Conservation (phyloP, 2,797 vertebrate genomes). For the Rhodeus uyekii region DNA sequence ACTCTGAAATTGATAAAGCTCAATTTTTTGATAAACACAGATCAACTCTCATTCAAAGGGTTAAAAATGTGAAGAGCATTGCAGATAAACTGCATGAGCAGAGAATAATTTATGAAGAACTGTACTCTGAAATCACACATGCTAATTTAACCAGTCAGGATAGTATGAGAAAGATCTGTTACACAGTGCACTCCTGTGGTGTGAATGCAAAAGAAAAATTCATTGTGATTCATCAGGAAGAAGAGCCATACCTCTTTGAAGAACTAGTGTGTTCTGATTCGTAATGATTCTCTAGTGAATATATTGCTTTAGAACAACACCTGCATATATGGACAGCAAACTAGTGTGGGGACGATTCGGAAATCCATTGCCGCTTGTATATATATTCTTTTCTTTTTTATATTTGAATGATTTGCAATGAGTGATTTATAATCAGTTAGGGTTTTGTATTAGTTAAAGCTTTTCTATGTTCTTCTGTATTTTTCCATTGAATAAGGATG, state of each 20-base stretch:
- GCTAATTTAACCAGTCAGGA: background rate
- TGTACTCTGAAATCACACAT: slow-evolving; percentile 11
- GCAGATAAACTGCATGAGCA: background rate
- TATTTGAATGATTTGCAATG: too few relatives aligned
- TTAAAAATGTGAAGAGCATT: background rate
- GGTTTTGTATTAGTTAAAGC: too few relatives aligned
- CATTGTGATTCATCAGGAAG: background rate
- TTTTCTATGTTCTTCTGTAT: too few relatives aligned
- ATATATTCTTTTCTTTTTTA: too few relatives aligned
- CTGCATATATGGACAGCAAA: background rate
- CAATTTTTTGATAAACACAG: background rate
- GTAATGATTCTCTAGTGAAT: background rate
- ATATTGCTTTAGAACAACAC: background rate
- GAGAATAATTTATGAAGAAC: background rate
- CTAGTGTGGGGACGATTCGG: too few relatives aligned
- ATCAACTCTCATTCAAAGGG: background rate
- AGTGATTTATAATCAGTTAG: too few relatives aligned
- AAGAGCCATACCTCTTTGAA: background rate
- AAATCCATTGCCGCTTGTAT: too few relatives aligned
- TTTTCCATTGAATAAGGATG: too few relatives aligned
- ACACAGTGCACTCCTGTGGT: background rate
- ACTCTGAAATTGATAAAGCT: background rate
- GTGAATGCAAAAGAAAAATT: background rate
- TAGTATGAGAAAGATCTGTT: slow-evolving; percentile 3
- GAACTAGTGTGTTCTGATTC: background rate